Base-by-base conservation (phyloP, 2,888 invertebrate genomes). In the Blera fallax region DNA sequence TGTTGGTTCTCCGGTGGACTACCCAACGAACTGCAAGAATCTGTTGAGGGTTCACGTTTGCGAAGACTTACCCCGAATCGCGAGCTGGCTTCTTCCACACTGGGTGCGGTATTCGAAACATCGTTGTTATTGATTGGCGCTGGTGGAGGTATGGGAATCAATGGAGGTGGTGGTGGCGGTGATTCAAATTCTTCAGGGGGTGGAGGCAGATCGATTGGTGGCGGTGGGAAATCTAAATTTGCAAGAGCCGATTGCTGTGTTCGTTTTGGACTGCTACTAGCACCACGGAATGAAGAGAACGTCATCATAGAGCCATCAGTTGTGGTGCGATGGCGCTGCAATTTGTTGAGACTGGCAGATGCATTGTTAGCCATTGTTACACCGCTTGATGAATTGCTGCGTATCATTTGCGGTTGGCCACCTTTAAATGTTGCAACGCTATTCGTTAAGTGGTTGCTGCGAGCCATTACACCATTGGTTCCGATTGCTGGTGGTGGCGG, bases 221-320 rank as follows among this genome's bases (percentile, higher is more conserved):
- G 97, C 16, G 97, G 97, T 0, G 97, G 97, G 92, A 97, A 97
- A 91, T 97, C 97, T 32, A 97, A 93, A 90, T 97, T 97, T 3
- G 96, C 96, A 80, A 96, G 92, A 0, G 95, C 94, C 0, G 96
- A 96, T 83, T 96, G 95, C 1, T 95, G 93, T 52, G 95, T 94
- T 40, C 95, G 92, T 74, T 95, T 95, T 5, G 96, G 96, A 90
- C 95, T 96, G 56, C 94, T 94, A 58, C 95, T 95, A 54, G 95
- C 94, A 54, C 94, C 94, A 29, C 94, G 91, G 83, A 94, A 94
- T 40, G 93, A 92, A 10, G 92, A 92, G 88, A 92, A 92, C n/a
- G 92, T 92, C 91, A 92, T 92, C 89, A 91, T 92, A 37, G 90
- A 89, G 60, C 92, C 92, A 81, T 94, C 94, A 16, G 93, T 92